phyloP scores from a whole-genome alignment of 2,888 invertebrate genomes.

The Allacma fusca region DNA sequence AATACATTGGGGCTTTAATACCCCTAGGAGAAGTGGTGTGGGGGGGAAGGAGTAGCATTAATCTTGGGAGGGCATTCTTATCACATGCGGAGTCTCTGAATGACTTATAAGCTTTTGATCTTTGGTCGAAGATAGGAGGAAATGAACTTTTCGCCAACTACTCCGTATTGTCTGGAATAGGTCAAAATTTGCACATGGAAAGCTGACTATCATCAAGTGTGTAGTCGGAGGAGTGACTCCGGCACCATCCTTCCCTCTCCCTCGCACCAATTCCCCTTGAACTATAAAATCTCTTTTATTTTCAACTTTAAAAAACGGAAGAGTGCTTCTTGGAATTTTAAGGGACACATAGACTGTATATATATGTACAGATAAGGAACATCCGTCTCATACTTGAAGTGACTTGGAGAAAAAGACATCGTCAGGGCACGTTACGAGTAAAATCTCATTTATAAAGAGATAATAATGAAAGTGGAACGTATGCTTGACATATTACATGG shows the following conservation, averaged over 20 bases:
- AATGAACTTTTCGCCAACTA: too few relatives aligned
- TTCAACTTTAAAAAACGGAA: slow-evolving; percentile 11
- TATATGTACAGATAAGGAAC: too few relatives aligned
- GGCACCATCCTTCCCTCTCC: neutral
- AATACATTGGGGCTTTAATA: too few relatives aligned
- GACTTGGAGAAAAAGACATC: neutral
- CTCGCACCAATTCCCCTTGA: slow-evolving; percentile 20
- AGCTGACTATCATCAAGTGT: neutral
- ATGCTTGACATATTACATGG: slow-evolving; percentile 13
- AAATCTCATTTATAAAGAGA: slow-evolving; percentile 21
- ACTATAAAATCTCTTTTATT: slow-evolving; percentile 16
- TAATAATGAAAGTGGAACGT: slow-evolving; percentile 7
- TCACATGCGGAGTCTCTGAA: too few relatives aligned
- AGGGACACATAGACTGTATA: too few relatives aligned
- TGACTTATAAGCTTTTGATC: too few relatives aligned
- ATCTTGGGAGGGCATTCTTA: too few relatives aligned
- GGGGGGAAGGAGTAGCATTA: too few relatives aligned
- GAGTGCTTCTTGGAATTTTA: too few relatives aligned
- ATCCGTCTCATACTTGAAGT: too few relatives aligned
- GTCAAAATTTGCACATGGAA: slow-evolving; percentile 27
- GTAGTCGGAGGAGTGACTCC: neutral
- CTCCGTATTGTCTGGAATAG: slow-evolving; percentile 15
- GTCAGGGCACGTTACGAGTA: neutral
- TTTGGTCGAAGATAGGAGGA: too few relatives aligned
- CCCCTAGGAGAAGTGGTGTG: too few relatives aligned